Conservation (phyloP, 2,888 invertebrate species). For the Junonia oenone region DNA sequence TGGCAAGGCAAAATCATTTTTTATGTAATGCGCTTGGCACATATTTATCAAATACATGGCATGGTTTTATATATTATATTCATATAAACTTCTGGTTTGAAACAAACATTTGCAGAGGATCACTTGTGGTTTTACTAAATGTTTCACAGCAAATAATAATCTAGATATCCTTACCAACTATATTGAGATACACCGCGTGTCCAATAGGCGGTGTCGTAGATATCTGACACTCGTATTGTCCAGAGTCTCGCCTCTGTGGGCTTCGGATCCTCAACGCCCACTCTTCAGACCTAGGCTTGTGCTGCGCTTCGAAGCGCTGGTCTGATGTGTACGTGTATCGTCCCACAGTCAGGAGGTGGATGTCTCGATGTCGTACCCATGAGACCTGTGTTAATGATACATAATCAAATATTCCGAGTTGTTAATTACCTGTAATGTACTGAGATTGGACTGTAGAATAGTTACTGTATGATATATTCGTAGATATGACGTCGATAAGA, state of each 20-base stretch:
- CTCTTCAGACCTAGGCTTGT: slow-evolving; percentile 92
- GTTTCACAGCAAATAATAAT: too few species aligned
- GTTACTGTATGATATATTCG: too few species aligned
- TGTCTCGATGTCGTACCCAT: slow-evolving; percentile 94
- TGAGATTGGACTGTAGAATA: too few species aligned
- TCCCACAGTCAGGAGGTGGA: slow-evolving; percentile 93
- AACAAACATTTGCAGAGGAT: neutral
- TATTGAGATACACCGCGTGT: slow-evolving; percentile 86
- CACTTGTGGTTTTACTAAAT: too few species aligned
- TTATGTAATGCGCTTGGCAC: too few species aligned
- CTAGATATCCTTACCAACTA: slow-evolving; percentile 84
- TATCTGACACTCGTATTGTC: slow-evolving; percentile 93
- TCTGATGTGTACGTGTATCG: slow-evolving; percentile 92
- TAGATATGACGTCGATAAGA: too few species aligned
- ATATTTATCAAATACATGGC: too few species aligned
- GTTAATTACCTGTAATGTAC: too few species aligned
- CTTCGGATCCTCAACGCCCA: slow-evolving; percentile 86
- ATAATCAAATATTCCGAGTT: neutral
- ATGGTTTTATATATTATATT: too few species aligned
- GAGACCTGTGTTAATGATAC: slow-evolving; percentile 83
- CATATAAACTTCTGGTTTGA: too few species aligned
- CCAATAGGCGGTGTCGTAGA: slow-evolving; percentile 92
- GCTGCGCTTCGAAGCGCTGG: slow-evolving; percentile 89
- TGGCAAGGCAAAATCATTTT: too few species aligned
- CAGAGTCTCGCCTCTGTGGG: slow-evolving; percentile 89